These are phyloP conservation scores for Nebria ingens DNA, from an alignment of 1,140 invertebrate species.

Conservation along the genomic window DNA sequence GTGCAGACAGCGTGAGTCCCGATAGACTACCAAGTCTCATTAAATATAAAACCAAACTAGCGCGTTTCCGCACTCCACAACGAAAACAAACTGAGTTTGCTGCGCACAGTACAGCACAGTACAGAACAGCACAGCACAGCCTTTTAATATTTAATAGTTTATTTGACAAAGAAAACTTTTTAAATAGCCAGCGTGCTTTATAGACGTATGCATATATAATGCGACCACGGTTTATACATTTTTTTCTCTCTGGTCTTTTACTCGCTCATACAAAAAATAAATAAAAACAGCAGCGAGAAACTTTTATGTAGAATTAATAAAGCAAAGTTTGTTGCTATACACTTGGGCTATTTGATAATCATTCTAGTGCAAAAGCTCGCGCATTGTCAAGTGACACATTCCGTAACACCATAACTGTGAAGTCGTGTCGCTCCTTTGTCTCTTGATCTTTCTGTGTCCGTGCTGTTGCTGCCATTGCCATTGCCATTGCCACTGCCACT, in stretches of 20 bases:
- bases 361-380: no score
- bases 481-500: no score
- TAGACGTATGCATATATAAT: conserved; percentile 5
- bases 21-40: conserved; percentile 14
- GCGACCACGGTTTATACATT: not conserved
- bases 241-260: not conserved
- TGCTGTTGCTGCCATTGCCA: no score
- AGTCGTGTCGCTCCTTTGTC: no score
- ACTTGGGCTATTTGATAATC: no score
- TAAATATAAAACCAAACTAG: conserved; percentile 19
- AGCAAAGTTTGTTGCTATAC: not conserved
- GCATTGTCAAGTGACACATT: no score
- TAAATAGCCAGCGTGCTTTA: conserved; percentile 6
- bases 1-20: not conserved
- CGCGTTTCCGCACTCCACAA: conserved; percentile 15
- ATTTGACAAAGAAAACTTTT: conserved; percentile 18
- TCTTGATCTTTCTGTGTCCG: not conserved
- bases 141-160: conserved; percentile 18
- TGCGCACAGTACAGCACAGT: no score
- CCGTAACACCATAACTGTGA: no score
- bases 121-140: no score
- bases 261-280: no score
- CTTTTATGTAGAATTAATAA: not conserved
- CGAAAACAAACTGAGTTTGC: conserved; percentile 10
- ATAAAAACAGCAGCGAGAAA: not conserved